Evolutionary conservation across 2,797 vertebrate genomes (phyloP).

Genomic region (Pogonophryne albipinna): DNA sequence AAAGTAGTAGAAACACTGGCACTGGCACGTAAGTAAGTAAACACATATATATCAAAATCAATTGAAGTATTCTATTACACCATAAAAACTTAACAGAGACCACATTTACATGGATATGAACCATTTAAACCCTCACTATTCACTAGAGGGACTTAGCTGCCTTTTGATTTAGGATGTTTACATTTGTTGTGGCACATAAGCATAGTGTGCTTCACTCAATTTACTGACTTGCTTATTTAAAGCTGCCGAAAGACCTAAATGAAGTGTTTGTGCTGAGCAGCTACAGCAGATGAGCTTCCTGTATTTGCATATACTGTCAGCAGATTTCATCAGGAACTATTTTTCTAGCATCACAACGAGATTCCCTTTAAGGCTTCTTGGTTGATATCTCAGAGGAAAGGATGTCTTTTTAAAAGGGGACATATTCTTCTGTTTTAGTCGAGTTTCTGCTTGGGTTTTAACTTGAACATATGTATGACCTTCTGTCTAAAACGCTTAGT

Average conservation of each 20-base stretch:
- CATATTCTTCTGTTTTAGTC: no score
- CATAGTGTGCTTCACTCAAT: constrained; percentile 26
- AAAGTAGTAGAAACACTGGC: constrained; percentile 22
- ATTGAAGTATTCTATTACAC: no score
- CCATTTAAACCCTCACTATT: not conserved
- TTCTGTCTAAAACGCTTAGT: no score
- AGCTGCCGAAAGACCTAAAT: constrained; percentile 35
- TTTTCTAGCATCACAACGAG: not conserved
- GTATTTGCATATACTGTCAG: constrained; percentile 44
- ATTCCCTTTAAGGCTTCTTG: not conserved
- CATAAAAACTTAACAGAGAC: constrained; percentile 1
- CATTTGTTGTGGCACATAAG: constrained; percentile 27
- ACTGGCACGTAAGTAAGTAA: not conserved
- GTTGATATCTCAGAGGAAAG: not conserved
- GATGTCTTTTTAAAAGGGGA: not conserved
- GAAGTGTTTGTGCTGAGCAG: constrained; percentile 36
- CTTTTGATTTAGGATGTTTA: constrained; percentile 8
- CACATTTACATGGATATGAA: not conserved
- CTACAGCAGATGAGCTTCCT: constrained; percentile 38
- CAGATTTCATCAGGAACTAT: constrained; percentile 37
- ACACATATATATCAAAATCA: not conserved
- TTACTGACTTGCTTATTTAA: constrained; percentile 50
- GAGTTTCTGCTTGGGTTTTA: no score
- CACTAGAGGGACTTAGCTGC: not conserved
- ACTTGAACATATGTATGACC: no score